Base-by-base conservation (phyloP, 2,888 invertebrate species). In the Xanthostigma xanthostigma region DNA sequence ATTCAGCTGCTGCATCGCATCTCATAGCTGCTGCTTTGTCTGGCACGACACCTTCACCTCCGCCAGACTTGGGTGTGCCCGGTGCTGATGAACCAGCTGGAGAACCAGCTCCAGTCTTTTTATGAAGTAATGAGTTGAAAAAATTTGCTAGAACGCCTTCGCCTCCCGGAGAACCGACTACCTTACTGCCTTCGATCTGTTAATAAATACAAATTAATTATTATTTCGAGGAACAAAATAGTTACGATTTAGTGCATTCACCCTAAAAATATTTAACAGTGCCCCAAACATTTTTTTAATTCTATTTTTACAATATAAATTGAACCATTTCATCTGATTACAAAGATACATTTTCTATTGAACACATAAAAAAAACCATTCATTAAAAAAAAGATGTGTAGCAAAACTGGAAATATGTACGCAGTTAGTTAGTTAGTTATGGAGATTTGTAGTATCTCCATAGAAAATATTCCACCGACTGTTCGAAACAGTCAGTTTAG, bases 101-200 rank as follows among this genome's bases (percentile, higher is more conserved):
- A 17, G 79, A 77, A 27, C 27, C 27, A 40, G 80, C 73, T 38
- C 86, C 88, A 37, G 89, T 83, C 72, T 94, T 94, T 78, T 95
- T 96, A 70, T 88, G 87, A 59, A 97, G 78, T 62, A 97, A 75
- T 53, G 95, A 95, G 74, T 96, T 96, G 74, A 97, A 97, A 78
- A 97, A 97, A 71, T 89, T 96, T 10, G 96, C 96, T 54, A 97
- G 72, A 48, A 96, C 94, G 51, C 94, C 92, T 71, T 95, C 95
- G 52, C 86, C 86, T 47, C 85, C 82, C 3, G 87, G 83, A 46
- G 87, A 79, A 59, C 81, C 79, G 1, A 78, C 75, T 59, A 85
- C 73, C 70, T 90, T 82, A 48, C 81, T 71, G 60, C 81, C 73
- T 67, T 88, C 87, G 65, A 85, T 67, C 83, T 86, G 64, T 41